Base-by-base conservation (phyloP, 2,797 vertebrate genomes). In the Girardinus metallicus region DNA sequence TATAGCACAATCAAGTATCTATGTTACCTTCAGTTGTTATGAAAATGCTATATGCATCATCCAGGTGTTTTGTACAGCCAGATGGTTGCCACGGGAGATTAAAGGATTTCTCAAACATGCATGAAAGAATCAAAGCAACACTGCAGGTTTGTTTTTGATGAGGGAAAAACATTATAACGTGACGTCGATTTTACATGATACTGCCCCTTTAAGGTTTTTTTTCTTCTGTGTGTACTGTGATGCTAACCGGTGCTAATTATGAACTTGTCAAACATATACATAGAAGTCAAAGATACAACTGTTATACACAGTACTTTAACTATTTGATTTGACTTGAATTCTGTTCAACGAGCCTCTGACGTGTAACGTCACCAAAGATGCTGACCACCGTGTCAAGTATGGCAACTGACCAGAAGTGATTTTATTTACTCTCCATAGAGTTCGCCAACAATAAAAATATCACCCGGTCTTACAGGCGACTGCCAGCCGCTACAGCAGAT, bases 401-500 rank as follows among this genome's bases (percentile, higher is more conserved):
- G 31, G 15, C 18, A 70, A 23, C 64, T 68, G 36, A 68, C 8
- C 16, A 9, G 15, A 39, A 39, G 26, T 23, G 1, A 10, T 68
- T 10, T 41, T 4, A 41, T 29, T 68, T 49, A 49, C 43, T 57
- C 11, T 66, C 3, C 12, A 44, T 36, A 9, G 29, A 26, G 41
- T 26, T 76, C 2, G 46, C 31, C 23, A 36, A 21, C 9, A 36
- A 16, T 26, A 76, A 39, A 8, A 41, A 46, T 15, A n/a, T 76
- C 55, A 36, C 11, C 23, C 16, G 60, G 10, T n/a, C 4, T 39
- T 9, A 41, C 11, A 0, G 5, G 41, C 23, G 15, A 80, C 16
- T 74, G 73, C 44, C 73, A 84, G 23, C 0, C 6, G 39, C 39
- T 13, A 39, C 75, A 79, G 46, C 31, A 82, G 55, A 66, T n/a